Conservation (phyloP, 2,113 vertebrate genomes). For the Brachypteracias leptosomus region DNA sequence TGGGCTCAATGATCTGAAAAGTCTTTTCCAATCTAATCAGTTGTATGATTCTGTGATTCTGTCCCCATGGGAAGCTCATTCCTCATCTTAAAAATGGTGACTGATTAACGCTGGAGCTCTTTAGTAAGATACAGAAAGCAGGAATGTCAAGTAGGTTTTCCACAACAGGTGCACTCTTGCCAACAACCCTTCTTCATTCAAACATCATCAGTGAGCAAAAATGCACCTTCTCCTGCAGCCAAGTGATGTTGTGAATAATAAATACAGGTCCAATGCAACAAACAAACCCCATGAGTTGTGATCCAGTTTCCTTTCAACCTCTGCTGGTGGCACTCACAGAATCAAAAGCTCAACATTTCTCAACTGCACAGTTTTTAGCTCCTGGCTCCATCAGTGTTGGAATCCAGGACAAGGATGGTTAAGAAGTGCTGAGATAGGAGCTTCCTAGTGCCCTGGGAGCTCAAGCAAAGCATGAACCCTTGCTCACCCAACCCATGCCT, state of each 20-base stretch:
- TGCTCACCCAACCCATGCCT: fast-evolving
- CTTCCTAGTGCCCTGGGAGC: neutral
- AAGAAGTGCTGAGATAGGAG: neutral
- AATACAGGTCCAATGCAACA: neutral
- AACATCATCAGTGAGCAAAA: neutral
- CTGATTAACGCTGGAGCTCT: neutral
- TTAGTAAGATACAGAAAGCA: neutral
- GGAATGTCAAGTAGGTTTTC: neutral
- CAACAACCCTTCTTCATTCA: neutral
- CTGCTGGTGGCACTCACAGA: neutral
- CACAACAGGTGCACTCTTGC: neutral
- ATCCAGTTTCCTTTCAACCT: neutral
- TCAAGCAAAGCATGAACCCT: neutral
- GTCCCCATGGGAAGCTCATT: neutral
- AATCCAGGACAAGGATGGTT: neutral
- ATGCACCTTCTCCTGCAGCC: neutral
- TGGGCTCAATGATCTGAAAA: too few relatives aligned
- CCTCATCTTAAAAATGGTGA: neutral
- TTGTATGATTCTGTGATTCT: too few relatives aligned
- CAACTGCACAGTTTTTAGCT: fast-evolving
- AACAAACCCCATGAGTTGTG: neutral
- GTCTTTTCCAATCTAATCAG: too few relatives aligned
- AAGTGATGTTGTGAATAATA: neutral
- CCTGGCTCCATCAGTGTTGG: neutral
- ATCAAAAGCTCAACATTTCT: neutral